Base-by-base conservation (phyloP, 2,113 vertebrate species). In the Barnardius zonarius region DNA sequence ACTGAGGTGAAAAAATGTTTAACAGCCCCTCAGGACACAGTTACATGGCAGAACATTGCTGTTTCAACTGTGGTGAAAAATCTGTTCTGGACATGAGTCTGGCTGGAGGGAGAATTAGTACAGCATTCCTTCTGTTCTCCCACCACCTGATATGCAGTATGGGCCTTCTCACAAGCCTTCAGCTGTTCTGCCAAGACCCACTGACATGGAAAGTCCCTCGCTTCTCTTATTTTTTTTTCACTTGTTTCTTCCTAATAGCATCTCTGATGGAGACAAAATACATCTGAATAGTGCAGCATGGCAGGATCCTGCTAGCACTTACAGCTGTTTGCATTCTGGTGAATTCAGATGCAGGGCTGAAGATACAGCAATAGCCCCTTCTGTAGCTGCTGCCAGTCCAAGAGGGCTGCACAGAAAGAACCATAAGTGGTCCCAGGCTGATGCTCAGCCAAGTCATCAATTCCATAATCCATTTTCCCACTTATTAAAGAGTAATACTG, bases 41-140 rank as follows among this genome's bases (percentile, higher is more conserved):
- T 92, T 91, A 55, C 66, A 62, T 64, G 43, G 74, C 77, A 91
- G 77, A 92, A 92, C 48, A 78, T n/a, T 89, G 74, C 69, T 4
- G 15, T 91, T 95, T 86, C 83, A 51, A 87, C 52, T 68, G 69
- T 1, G 0, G 33, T 87, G 77, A 95, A 93, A 96, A 92, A 93
- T 95, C 77, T 94, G 83, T 86, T 95, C 95, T 97, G 95, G 86
- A 93, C 80, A 84, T 68, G 81, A 95, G 83, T 86, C 48, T 95
- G 77, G 91, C 91, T 23, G 0, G 80, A 95, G 88, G 89, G 69
- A 89, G 69, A 95, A 91, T 84, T 86, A 93, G 86, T 57, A 78
- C 83, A 93, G 61, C 91, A 95, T 96, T 97, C 96, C 89, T 92
- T 92, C 83, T 95, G 88, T 67, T 68, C 81, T 93, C 83, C 86